phyloP scores from a whole-genome alignment of 2,797 vertebrate genomes.

The Ceyx erithaca region DNA sequence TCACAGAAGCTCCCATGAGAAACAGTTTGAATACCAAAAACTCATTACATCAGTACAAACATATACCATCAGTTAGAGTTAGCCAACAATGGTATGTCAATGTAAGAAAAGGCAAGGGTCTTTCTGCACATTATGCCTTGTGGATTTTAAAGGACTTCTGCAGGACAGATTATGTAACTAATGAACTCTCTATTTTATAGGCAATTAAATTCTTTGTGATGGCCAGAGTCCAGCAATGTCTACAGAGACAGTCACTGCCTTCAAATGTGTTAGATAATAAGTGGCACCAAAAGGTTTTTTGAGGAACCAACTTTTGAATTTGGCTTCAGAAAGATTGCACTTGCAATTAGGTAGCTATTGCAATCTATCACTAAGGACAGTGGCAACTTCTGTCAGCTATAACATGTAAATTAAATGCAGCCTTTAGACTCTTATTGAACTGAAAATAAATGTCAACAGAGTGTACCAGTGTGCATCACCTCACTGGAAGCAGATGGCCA shows the following conservation, averaged over 20 bases:
- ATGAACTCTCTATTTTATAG: neutral
- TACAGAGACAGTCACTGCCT: neutral
- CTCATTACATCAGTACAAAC: constrained; percentile 16
- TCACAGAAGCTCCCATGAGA: neutral
- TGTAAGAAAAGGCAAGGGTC: neutral
- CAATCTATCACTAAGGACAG: neutral
- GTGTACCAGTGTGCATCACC: neutral
- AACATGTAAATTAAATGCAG: neutral
- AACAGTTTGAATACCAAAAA: constrained; percentile 3
- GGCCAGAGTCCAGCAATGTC: neutral
- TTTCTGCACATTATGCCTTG: neutral
- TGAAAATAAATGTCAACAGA: neutral
- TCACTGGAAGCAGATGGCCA: neutral
- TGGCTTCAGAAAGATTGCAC: neutral
- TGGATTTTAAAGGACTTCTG: neutral
- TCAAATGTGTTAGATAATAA: neutral
- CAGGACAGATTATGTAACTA: neutral
- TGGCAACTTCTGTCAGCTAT: neutral
- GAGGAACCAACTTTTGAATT: neutral
- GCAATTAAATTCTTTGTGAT: neutral
- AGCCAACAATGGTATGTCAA: neutral
- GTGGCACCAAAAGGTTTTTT: neutral
- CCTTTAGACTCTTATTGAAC: neutral
- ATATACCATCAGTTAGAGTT: neutral
- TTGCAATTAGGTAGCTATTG: neutral